Evolutionary conservation across 2,888 invertebrate species (phyloP).

Genomic region (Heliconius aoede): DNA sequence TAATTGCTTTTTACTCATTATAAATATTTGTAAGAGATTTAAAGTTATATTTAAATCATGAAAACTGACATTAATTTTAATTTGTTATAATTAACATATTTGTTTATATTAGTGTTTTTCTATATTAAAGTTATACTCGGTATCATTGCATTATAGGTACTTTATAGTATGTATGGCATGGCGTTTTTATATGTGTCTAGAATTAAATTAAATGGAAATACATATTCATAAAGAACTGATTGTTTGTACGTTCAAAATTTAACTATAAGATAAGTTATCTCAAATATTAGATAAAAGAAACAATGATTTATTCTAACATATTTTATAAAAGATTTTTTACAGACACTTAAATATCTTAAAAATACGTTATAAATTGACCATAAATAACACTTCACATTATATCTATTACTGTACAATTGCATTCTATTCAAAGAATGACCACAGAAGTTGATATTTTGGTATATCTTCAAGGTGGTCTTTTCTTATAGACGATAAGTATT

Average conservation of each 20-base stretch:
- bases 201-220: no score
- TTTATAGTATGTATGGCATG: no score
- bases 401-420: slow-evolving; percentile 27
- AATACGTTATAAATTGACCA: slow-evolving; percentile 13
- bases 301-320: background rate
- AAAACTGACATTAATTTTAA: background rate
- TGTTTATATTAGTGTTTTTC: background rate
- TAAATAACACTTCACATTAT: slow-evolving; percentile 29
- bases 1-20: background rate
- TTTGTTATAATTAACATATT: background rate
- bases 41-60: background rate
- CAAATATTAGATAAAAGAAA: background rate
- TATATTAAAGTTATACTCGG: no score
- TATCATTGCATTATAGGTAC: no score
- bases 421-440: slow-evolving; percentile 50
- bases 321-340: background rate
- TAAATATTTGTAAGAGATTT: background rate
- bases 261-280: background rate
- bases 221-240: no score
- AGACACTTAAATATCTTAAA: background rate
- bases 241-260: background rate
- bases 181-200: no score
- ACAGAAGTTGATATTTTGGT: slow-evolving; percentile 64
- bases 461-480: slow-evolving; percentile 65
- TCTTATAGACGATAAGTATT: slow-evolving; percentile 41